These are phyloP conservation scores for Tenualosa thibaudeaui DNA, from an alignment of 2,797 vertebrate genomes.

Conservation along the genomic window DNA sequence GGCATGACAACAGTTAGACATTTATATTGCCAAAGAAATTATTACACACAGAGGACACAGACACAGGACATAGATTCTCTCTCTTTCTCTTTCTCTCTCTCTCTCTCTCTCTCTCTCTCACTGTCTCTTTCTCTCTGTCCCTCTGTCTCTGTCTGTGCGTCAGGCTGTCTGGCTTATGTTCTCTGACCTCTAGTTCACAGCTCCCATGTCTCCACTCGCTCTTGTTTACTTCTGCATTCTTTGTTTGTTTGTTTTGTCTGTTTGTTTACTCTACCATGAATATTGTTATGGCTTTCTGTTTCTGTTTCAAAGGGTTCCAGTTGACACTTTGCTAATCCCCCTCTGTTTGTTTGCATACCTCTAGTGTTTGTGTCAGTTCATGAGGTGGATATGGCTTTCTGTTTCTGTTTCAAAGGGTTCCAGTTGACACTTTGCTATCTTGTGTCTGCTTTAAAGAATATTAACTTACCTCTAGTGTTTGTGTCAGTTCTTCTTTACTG, in stretches of 20 bases:
- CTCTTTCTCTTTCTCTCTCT: too few species aligned
- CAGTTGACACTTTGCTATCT: not conserved
- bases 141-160: not conserved
- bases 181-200: not conserved
- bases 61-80: too few species aligned
- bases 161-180: not conserved
- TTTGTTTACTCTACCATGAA: not conserved
- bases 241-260: not conserved
- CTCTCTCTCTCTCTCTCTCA: not conserved
- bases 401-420: not conserved
- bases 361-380: not conserved
- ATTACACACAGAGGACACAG: too few species aligned
- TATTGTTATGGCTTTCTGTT: not conserved
- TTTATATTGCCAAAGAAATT: too few species aligned
- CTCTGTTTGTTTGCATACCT: not conserved
- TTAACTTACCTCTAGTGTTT: not conserved
- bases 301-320: not conserved
- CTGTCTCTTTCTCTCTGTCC: not conserved
- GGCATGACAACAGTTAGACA: too few species aligned
- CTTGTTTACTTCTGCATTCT: not conserved
- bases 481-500: too few species aligned
- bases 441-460: too few species aligned
- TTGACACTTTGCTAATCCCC: not conserved
- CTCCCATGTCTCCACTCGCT: not conserved
- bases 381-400: not conserved